These are phyloP conservation scores for Callinectes sapidus DNA, from an alignment of 2,888 invertebrate species.

Conservation along the genomic window DNA sequence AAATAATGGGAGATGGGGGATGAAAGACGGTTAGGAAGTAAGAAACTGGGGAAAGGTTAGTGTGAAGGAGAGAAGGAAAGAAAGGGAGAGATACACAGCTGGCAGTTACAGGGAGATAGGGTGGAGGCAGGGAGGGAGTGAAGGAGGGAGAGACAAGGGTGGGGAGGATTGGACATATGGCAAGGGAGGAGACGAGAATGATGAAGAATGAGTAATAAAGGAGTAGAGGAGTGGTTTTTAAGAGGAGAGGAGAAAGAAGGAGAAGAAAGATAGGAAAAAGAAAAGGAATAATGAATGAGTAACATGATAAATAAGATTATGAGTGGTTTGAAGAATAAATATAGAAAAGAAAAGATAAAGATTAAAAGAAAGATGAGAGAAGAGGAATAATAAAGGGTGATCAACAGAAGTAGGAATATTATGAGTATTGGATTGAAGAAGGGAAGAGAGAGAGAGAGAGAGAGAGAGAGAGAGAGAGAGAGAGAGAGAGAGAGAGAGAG, in stretches of 20 bases:
- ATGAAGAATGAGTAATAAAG: too few relatives aligned
- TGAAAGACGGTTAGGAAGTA: not conserved
- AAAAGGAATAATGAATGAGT: not conserved
- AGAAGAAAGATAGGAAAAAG: not conserved
- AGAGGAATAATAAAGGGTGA: too few relatives aligned
- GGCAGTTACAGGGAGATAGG: not conserved
- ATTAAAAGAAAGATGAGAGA: too few relatives aligned
- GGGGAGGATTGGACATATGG: not conserved
- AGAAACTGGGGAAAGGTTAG: not conserved
- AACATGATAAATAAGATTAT: not conserved
- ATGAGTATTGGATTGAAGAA: too few relatives aligned
- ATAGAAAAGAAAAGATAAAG: too few relatives aligned
- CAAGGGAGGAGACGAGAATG: not conserved
- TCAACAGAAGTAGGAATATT: too few relatives aligned
- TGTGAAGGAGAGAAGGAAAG: not conserved
- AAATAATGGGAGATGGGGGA: not conserved
- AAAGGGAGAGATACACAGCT: conserved; percentile 38
- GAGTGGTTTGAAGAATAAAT: too few relatives aligned
- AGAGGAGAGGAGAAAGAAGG: not conserved
- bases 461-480: not conserved
- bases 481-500: conserved; percentile 15
- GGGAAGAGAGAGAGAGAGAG: not conserved
- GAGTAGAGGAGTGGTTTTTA: not conserved
- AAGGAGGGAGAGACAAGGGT: not conserved
- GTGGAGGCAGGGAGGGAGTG: not conserved